Percentiles rank a stretch among this genome's conserved stretches.
Evolutionary conservation across 2,113 vertebrate genomes (phyloP).

Genomic region (Egretta garzetta): DNA sequence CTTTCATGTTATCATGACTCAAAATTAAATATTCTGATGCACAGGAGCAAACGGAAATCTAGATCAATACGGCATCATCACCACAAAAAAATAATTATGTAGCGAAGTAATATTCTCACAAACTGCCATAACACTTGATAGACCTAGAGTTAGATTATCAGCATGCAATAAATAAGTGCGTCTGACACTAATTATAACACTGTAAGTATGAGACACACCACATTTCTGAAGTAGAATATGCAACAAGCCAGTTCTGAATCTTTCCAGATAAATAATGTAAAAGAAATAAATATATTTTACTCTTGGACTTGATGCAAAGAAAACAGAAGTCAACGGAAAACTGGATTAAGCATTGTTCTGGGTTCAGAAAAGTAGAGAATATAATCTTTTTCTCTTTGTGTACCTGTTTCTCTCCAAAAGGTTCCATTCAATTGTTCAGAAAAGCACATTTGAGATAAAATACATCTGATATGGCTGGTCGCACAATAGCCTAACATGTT

Average conservation of each 20-base stretch:
- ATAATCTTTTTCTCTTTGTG: not conserved
- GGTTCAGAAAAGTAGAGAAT: not conserved
- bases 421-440: not conserved
- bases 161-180: not conserved
- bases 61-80: not conserved
- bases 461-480: not conserved
- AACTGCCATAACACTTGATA: not conserved
- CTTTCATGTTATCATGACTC: not conserved
- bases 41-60: not conserved
- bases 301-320: not conserved
- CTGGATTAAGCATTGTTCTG: not conserved
- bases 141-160: not conserved
- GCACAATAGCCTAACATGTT: not conserved
- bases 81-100: not conserved
- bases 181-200: not conserved
- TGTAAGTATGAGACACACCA: not conserved
- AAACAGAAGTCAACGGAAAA: not conserved
- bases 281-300: not conserved
- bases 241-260: not conserved
- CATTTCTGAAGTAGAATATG: not conserved
- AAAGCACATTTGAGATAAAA: not conserved
- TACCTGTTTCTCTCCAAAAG: not conserved
- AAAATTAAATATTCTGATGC: constrained; percentile 19
- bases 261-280: not conserved
- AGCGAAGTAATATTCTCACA: not conserved